Evolutionary conservation across 2,888 invertebrate genomes (phyloP).

Genomic region (Drosophila ezoana): DNA sequence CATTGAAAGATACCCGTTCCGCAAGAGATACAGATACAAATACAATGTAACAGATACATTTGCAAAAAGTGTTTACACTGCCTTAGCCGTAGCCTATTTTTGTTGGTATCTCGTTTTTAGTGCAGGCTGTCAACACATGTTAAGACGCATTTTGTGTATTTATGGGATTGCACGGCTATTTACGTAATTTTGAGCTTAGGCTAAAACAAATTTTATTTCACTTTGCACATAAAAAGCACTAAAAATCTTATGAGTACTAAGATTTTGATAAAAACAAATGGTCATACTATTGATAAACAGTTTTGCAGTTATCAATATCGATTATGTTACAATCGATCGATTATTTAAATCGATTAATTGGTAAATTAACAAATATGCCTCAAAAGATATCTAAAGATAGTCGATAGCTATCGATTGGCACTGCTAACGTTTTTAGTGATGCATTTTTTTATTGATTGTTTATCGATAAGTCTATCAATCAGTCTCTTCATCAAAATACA

Average conservation of each 20-base stretch:
- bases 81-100: not conserved
- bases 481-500: not conserved
- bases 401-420: too few relatives aligned
- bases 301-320: too few relatives aligned
- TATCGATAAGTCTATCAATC: not conserved
- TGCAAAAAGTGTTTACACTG: not conserved
- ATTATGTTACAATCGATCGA: too few relatives aligned
- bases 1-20: constrained; percentile 13
- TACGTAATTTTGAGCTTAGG: not conserved
- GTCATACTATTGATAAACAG: too few relatives aligned
- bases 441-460: too few relatives aligned
- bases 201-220: not conserved
- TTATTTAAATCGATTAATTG: too few relatives aligned
- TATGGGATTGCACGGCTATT: constrained; percentile 6
- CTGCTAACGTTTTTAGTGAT: too few relatives aligned
- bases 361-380: too few relatives aligned
- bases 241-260: not conserved
- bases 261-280: too few relatives aligned
- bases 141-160: constrained; percentile 26
- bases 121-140: constrained; percentile 2
- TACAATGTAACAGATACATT: constrained; percentile 12
- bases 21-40: constrained; percentile 25
- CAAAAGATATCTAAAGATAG: too few relatives aligned
- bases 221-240: not conserved
- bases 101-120: not conserved